phyloP scores from a whole-genome alignment of 1,140 invertebrate species.

The Drosophila lacertosa region DNA sequence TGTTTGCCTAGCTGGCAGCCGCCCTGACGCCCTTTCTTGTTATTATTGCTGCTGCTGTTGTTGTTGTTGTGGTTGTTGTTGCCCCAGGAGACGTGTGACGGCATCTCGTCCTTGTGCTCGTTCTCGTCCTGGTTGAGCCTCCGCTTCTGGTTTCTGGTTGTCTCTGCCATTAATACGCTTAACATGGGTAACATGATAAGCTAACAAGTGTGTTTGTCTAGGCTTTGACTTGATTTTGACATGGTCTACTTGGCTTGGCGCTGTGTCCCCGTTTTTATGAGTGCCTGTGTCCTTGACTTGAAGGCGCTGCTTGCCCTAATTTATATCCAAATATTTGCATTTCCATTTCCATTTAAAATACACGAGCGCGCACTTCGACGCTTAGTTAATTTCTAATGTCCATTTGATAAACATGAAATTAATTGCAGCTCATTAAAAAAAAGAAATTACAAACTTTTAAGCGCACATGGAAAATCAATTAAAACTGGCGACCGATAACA shows the following conservation, averaged over 20 bases:
- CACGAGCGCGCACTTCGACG: too few species aligned
- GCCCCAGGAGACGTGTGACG: conserved; percentile 27
- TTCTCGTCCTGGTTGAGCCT: conserved; percentile 1
- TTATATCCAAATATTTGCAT: conserved; percentile 16
- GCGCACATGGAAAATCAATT: conserved; percentile 76
- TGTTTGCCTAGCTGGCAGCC: conserved; percentile 41
- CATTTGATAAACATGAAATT: conserved; percentile 40
- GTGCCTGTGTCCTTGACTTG: conserved; percentile 52
- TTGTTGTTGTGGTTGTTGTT: conserved; percentile 36
- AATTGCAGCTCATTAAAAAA: conserved; percentile 69
- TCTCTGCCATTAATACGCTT: conserved; percentile 70
- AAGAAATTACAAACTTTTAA: conserved; percentile 20
- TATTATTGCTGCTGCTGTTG: conserved; percentile 1
- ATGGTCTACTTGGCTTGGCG: conserved; percentile 40
- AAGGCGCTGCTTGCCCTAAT: conserved; percentile 5
- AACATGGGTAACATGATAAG: conserved; percentile 81
- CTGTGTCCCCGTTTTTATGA: conserved; percentile 13
- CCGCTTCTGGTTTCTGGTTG: conserved; percentile 23
- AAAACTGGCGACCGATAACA: conserved; percentile 60
- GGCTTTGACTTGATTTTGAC: conserved; percentile 73
- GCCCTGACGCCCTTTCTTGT: conserved; percentile 44
- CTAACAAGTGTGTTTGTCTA: conserved; percentile 81
- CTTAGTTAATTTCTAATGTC: conserved; percentile 38
- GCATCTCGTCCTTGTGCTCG: conserved; percentile 28
- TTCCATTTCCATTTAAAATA: background rate